Percentiles rank a stretch among this genome's conserved stretches.
These are phyloP conservation scores for Ischnura elegans DNA, from an alignment of 2,888 invertebrate genomes.

Conservation along the genomic window DNA sequence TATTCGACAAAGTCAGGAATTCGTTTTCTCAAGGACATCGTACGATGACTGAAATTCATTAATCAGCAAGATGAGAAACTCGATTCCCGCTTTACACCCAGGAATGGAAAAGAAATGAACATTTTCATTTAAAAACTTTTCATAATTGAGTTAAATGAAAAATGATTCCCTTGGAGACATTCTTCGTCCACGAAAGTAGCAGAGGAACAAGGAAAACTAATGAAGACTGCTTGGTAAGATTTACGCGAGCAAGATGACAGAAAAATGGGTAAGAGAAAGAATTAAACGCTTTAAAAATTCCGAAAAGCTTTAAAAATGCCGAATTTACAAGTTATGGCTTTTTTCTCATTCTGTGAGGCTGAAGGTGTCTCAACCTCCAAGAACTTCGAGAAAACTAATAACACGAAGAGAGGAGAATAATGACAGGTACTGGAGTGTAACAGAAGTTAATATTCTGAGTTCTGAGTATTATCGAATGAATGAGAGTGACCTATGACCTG, in stretches of 20 bases:
- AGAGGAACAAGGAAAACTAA: not conserved
- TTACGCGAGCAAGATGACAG: not conserved
- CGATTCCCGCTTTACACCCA: not conserved
- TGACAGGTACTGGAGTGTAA: not conserved
- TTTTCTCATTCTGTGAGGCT: not conserved
- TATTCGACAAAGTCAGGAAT: not conserved
- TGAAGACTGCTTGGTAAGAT: not conserved
- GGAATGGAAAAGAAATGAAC: constrained; percentile 25
- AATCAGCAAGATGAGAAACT: not conserved
- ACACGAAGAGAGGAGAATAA: not conserved
- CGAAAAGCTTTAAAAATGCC: not conserved
- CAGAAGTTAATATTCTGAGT: constrained; percentile 22
- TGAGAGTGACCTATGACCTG: not conserved
- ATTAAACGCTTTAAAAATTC: not conserved
- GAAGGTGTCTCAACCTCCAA: not conserved
- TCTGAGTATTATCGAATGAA: not conserved
- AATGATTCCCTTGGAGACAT: constrained; percentile 1
- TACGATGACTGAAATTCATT: constrained; percentile 20
- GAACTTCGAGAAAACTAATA: not conserved
- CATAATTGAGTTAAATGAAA: constrained; percentile 51
- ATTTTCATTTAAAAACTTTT: constrained; percentile 40
- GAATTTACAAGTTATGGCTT: not conserved
- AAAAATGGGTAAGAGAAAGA: not conserved
- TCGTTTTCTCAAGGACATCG: not conserved
- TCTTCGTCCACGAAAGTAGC: not conserved